These are phyloP conservation scores for Tetragonula carbonaria DNA, from an alignment of 2,888 invertebrate species.

Conservation along the genomic window DNA sequence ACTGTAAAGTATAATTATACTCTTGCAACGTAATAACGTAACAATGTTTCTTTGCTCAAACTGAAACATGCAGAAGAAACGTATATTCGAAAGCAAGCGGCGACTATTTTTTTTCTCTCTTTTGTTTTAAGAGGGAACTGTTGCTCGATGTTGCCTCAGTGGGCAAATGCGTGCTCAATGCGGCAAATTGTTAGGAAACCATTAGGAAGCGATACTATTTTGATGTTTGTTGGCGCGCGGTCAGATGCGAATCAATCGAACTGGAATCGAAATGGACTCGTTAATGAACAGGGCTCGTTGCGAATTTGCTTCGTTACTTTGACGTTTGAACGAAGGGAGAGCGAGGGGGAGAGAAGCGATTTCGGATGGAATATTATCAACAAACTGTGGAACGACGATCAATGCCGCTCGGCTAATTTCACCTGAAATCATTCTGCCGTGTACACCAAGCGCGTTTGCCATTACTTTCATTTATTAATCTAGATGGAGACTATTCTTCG, in stretches of 20 bases:
- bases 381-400: not conserved
- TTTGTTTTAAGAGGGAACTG: too few relatives aligned
- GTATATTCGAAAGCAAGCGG: too few relatives aligned
- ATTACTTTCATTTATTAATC: constrained; percentile 1
- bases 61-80: too few relatives aligned
- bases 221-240: not conserved
- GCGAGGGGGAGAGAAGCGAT: not conserved
- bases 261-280: not conserved
- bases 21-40: too few relatives aligned
- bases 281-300: constrained; percentile 21
- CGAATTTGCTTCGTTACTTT: constrained; percentile 1
- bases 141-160: too few relatives aligned
- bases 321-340: constrained; percentile 14
- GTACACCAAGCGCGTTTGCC: not conserved
- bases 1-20: too few relatives aligned
- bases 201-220: constrained; percentile 11
- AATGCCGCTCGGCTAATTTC: not conserved
- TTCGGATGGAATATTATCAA: constrained; percentile 5
- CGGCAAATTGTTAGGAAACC: too few relatives aligned
- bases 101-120: too few relatives aligned
- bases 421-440: constrained; percentile 8
- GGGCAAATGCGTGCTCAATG: too few relatives aligned
- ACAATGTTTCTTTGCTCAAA: too few relatives aligned
- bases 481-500: not conserved
- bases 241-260: constrained; percentile 1